These are phyloP conservation scores for Lindbergichthys nudifrons DNA, from an alignment of 2,797 vertebrate genomes.

Conservation along the genomic window DNA sequence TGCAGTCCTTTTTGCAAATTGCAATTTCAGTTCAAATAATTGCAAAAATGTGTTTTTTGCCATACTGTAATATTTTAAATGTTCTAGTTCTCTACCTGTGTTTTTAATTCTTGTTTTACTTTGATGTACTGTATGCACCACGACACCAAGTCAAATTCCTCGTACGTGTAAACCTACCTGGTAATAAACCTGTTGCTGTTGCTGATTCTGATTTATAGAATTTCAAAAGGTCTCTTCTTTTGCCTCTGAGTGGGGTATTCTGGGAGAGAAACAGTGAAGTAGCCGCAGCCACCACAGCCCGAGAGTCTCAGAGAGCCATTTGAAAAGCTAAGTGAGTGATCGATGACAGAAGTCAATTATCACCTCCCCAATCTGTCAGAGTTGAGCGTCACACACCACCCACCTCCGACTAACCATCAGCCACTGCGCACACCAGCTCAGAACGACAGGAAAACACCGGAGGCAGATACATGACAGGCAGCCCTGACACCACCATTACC, in stretches of 20 bases:
- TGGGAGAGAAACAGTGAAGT: conserved; percentile 49
- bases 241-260: conserved; percentile 42
- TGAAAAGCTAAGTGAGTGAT: conserved; percentile 76
- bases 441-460: conserved; percentile 37
- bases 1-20: too few species aligned
- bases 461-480: conserved; percentile 17
- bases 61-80: too few species aligned
- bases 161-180: too few species aligned
- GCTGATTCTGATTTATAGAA: neutral
- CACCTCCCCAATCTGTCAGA: conserved; percentile 71
- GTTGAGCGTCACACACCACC: conserved; percentile 54
- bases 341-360: conserved; percentile 83
- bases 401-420: conserved; percentile 55
- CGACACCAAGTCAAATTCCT: too few species aligned
- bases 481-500: conserved; percentile 8
- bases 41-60: too few species aligned
- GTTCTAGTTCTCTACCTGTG: too few species aligned
- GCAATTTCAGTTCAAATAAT: too few species aligned
- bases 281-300: conserved; percentile 44
- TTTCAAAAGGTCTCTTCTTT: neutral
- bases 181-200: too few species aligned
- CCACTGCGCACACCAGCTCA: conserved; percentile 38
- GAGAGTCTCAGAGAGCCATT: conserved; percentile 62
- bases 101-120: too few species aligned
- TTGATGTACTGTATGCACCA: too few species aligned